Evolutionary conservation across 2,888 invertebrate genomes (phyloP).

Genomic region (Eupeodes luniger): DNA sequence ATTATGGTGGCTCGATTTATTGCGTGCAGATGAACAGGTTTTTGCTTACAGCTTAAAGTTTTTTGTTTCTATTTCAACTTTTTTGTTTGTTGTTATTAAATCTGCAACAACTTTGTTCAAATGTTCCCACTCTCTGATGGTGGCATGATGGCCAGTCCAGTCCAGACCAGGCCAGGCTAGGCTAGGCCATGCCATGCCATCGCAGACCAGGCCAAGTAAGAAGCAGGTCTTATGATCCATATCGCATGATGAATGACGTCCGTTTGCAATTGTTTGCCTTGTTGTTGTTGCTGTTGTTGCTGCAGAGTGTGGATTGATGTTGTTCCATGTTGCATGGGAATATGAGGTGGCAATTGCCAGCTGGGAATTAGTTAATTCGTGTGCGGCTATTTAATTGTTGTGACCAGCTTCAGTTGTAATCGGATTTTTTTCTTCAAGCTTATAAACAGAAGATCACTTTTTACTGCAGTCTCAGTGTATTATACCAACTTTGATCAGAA

Average conservation of each 20-base stretch:
- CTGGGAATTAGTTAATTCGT: conserved; percentile 59
- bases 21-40: conserved; percentile 76
- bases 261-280: conserved; percentile 64
- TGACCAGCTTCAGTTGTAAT: conserved; percentile 45
- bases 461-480: background rate
- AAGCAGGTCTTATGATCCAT: conserved; percentile 68
- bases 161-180: conserved; percentile 1
- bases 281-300: conserved; percentile 8
- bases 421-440: background rate
- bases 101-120: conserved; percentile 15
- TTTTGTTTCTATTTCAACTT: background rate
- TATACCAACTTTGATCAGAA: background rate
- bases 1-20: conserved; percentile 71
- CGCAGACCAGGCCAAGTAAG: conserved; percentile 27
- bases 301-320: background rate
- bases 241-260: conserved; percentile 74
- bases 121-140: conserved; percentile 22
- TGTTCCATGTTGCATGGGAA: conserved; percentile 41
- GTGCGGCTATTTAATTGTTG: conserved; percentile 52
- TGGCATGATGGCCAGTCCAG: conserved; percentile 27
- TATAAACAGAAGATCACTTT: conserved; percentile 9
- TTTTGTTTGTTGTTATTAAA: conserved; percentile 21
- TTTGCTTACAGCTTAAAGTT: background rate
- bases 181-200: background rate
- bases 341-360: conserved; percentile 52